Evolutionary conservation across 2,888 invertebrate genomes (phyloP).

Genomic region (Chrysolina haemoptera): DNA sequence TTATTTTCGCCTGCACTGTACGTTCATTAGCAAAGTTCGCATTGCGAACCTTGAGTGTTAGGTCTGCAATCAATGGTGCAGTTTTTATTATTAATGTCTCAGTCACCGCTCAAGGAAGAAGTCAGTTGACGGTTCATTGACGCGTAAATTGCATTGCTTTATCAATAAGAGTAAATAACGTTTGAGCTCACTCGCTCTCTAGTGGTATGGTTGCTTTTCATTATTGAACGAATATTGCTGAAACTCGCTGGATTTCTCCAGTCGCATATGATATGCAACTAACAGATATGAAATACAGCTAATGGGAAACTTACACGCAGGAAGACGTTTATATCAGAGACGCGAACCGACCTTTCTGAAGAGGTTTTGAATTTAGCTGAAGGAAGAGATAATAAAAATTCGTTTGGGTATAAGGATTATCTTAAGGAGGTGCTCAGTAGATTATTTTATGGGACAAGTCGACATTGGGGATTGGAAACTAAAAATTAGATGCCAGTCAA

Average conservation of each 20-base stretch:
- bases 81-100: constrained; percentile 9
- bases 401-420: too few relatives aligned
- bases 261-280: constrained; percentile 7
- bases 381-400: too few relatives aligned
- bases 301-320: background rate
- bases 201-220: constrained; percentile 15
- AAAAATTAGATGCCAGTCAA: too few relatives aligned
- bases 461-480: too few relatives aligned
- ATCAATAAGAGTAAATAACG: constrained; percentile 21
- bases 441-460: too few relatives aligned
- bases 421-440: too few relatives aligned
- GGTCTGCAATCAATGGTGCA: constrained; percentile 5
- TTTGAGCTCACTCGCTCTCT: background rate
- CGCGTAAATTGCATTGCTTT: background rate
- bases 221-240: constrained; percentile 11
- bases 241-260: background rate
- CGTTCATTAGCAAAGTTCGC: background rate
- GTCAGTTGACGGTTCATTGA: constrained; percentile 21
- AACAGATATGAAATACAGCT: constrained; percentile 5
- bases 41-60: background rate
- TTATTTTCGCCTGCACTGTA: background rate
- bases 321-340: background rate
- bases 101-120: constrained; percentile 9
- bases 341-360: background rate
- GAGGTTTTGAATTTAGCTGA: background rate